Conservation (phyloP, 2,113 vertebrate genomes). For the Albula glossodonta region DNA sequence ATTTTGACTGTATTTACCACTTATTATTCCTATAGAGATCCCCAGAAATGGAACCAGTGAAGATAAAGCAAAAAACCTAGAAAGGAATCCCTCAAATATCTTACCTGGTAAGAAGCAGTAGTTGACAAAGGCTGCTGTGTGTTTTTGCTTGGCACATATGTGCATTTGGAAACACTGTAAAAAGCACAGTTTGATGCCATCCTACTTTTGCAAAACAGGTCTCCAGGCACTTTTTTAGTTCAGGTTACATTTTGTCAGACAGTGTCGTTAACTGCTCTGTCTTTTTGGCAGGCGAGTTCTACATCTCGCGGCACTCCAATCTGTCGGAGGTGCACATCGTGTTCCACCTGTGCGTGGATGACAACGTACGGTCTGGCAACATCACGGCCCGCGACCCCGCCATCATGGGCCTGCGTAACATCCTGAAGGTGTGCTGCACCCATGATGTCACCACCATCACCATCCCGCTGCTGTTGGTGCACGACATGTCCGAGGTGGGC, state of each 20-base stretch:
- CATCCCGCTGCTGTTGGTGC: conserved; percentile 90
- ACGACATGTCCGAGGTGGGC: conserved; percentile 96
- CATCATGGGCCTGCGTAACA: conserved; percentile 96
- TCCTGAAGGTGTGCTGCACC: conserved; percentile 96
- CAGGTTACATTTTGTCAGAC: neutral
- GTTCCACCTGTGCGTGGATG: conserved; percentile 96
- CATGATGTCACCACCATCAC: conserved; percentile 94
- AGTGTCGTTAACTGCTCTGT: neutral
- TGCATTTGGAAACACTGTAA: neutral
- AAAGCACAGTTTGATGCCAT: neutral
- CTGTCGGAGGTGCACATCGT: conserved; percentile 92
- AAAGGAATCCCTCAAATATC: conserved; percentile 89
- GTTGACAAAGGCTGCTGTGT: neutral
- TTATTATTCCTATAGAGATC: conserved; percentile 51
- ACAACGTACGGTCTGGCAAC: conserved; percentile 87
- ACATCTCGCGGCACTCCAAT: conserved; percentile 93
- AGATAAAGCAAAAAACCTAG: conserved; percentile 84
- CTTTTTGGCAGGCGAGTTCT: conserved; percentile 86
- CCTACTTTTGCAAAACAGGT: neutral
- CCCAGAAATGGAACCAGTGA: conserved; percentile 74
- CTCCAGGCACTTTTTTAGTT: neutral
- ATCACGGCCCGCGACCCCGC: conserved; percentile 93
- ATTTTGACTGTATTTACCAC: neutral
- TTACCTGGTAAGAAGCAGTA: conserved; percentile 77
- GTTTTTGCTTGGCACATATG: neutral